Base-by-base conservation (phyloP, 2,888 invertebrate species). In the Hirtodrosophila duncani region DNA sequence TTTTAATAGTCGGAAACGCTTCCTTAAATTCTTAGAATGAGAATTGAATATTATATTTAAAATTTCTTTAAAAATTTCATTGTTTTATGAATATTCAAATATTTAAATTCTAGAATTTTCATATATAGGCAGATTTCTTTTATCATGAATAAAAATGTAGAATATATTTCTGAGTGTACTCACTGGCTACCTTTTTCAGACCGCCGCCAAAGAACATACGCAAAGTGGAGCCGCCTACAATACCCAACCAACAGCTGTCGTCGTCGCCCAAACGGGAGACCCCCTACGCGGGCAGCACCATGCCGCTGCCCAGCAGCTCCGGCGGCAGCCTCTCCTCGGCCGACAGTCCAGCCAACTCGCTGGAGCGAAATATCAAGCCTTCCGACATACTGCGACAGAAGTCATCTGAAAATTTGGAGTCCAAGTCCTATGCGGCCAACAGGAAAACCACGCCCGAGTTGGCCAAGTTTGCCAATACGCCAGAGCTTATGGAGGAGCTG, bases 131-230 rank as follows among this genome's bases (percentile, higher is more conserved):
- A n/a, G n/a, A n/a, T n/a, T n/a, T n/a, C n/a, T n/a, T n/a, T n/a
- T n/a, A n/a, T n/a, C n/a, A n/a, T n/a, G n/a, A n/a, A n/a, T n/a
- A n/a, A n/a, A n/a, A n/a, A n/a, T n/a, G n/a, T n/a, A n/a, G n/a
- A n/a, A n/a, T n/a, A n/a, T n/a, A n/a, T n/a, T n/a, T n/a, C n/a
- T n/a, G n/a, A n/a, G n/a, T n/a, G n/a, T n/a, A n/a, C n/a, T n/a
- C n/a, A n/a, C n/a, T n/a, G n/a, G n/a, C n/a, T n/a, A n/a, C 29
- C 30, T 34, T n/a, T 36, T 44, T 2, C 66, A 91, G 91, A 79
- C 91, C 91, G 49, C 91, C 91, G 82, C 91, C 91, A 63, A 91
- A 91, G 88, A 89, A 89, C 82, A 89, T 91, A 82, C 88, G 90
- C 31, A 90, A 90, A 34, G 91, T 91, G 10, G 91, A 91, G 69